Conservation (phyloP, 2,113 vertebrate species). For the Rhea americana region DNA sequence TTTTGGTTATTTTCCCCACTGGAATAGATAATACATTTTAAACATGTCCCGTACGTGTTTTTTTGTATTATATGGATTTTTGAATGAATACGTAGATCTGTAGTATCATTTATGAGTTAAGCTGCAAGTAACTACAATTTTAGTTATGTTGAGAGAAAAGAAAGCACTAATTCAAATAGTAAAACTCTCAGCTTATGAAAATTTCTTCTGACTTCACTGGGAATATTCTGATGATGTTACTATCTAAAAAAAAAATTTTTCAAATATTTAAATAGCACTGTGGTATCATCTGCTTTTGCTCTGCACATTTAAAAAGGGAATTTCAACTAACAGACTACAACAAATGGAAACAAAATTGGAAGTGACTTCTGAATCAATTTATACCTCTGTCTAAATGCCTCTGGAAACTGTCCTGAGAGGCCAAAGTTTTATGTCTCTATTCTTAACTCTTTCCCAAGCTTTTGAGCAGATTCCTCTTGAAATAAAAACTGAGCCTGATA, state of each 20-base stretch:
- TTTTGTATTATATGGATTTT: not conserved
- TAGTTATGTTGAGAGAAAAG: not conserved
- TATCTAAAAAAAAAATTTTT: not conserved
- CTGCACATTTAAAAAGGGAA: not conserved
- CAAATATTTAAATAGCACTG: not conserved
- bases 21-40: not conserved
- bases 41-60: not conserved
- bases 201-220: not conserved
- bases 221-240: not conserved
- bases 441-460: not conserved
- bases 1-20: not conserved
- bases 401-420: not conserved
- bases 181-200: not conserved
- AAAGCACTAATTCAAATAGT: not conserved
- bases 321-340: not conserved
- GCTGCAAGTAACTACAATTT: not conserved
- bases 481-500: not conserved
- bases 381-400: not conserved
- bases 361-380: not conserved
- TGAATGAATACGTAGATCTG: not conserved
- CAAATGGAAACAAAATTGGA: not conserved
- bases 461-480: not conserved
- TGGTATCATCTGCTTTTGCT: not conserved
- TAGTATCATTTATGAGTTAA: not conserved
- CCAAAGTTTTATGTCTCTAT: not conserved